These are phyloP conservation scores for Climacteris rufus DNA, from an alignment of 2,113 vertebrate genomes.

Conservation along the genomic window DNA sequence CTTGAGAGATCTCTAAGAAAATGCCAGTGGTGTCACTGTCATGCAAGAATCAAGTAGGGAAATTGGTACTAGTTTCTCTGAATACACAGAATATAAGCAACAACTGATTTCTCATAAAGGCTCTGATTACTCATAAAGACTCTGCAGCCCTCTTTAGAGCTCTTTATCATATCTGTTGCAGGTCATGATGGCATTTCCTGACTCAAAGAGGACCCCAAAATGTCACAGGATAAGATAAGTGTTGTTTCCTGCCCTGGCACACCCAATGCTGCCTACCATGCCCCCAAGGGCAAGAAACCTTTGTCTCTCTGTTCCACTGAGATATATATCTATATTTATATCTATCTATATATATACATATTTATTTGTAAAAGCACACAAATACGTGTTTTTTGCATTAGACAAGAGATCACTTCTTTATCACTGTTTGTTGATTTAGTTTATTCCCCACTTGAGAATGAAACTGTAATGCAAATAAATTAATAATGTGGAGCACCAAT, in stretches of 20 bases:
- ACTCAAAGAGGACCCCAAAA: constrained; percentile 56
- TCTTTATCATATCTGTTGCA: constrained; percentile 67
- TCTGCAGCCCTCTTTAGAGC: background rate
- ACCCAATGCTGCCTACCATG: constrained; percentile 33
- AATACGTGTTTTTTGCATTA: background rate
- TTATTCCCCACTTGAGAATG: background rate
- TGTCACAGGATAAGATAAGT: constrained; percentile 76
- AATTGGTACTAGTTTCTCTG: background rate
- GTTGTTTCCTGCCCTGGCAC: constrained; percentile 72
- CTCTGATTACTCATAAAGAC: background rate
- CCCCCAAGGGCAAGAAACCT: background rate
- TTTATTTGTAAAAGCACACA: no score
- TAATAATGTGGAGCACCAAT: background rate
- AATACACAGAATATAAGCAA: background rate
- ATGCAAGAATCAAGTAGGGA: background rate
- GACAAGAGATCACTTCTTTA: background rate
- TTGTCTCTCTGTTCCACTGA: background rate
- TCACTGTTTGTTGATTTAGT: background rate
- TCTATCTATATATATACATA: no score
- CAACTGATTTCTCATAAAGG: background rate
- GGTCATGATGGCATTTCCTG: constrained; percentile 74
- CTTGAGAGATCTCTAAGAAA: background rate
- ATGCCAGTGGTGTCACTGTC: background rate
- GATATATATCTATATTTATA: no score
- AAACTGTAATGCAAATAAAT: background rate